Conservation (phyloP, 2,888 invertebrate genomes). For the Sepiola atlantica region DNA sequence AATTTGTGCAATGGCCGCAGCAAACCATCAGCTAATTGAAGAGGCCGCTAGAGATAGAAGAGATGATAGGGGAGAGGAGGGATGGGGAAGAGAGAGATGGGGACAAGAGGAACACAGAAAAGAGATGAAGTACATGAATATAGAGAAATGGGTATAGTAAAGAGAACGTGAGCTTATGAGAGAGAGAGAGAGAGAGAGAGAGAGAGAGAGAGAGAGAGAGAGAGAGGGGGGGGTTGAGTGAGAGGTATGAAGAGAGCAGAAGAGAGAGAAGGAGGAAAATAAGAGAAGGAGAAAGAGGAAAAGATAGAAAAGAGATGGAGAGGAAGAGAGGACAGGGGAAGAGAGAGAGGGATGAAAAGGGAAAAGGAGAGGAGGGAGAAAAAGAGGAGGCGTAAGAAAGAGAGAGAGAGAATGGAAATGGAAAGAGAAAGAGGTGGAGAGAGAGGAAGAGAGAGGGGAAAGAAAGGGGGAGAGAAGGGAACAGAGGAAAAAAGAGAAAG, state of each 20-base stretch:
- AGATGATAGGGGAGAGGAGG: background rate
- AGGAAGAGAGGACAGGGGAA: background rate
- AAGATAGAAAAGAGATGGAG: background rate
- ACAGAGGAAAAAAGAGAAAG: background rate
- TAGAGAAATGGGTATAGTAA: too few relatives aligned
- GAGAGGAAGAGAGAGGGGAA: background rate
- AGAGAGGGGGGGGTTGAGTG: background rate
- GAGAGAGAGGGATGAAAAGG: background rate
- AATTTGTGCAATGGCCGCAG: background rate
- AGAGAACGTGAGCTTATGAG: too few relatives aligned
- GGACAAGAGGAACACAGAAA: too few relatives aligned
- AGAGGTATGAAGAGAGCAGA: background rate
- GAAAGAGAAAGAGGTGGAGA: too few relatives aligned
- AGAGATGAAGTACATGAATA: background rate
- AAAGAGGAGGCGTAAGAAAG: background rate
- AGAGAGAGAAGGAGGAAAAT: background rate
- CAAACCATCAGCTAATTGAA: constrained; percentile 10
- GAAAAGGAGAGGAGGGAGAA: background rate
- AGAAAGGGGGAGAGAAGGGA: background rate
- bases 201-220: too few relatives aligned
- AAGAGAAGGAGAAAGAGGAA: background rate
- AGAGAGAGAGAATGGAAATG: too few relatives aligned
- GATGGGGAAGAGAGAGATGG: too few relatives aligned
- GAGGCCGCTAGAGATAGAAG: background rate
- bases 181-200: too few relatives aligned